Percentiles rank a stretch among this genome's conserved stretches.
These are phyloP conservation scores for Omphaloscelis lunosa DNA, from an alignment of 2,888 invertebrate species.

Conservation along the genomic window DNA sequence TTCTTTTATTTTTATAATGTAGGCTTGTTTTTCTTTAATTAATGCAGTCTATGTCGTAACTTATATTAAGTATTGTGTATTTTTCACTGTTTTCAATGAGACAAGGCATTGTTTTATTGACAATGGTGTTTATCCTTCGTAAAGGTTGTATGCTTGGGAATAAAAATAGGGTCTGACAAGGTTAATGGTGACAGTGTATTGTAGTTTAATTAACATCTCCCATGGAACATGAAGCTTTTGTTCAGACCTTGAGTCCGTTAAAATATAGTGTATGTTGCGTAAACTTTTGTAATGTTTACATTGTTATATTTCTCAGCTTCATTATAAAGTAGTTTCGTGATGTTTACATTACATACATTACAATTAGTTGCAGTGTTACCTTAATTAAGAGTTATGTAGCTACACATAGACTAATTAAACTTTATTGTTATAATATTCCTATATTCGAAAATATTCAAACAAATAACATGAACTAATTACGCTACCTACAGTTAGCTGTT, in stretches of 20 bases:
- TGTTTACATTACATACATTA: constrained; percentile 15
- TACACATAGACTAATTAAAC: constrained; percentile 44
- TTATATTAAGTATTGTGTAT: constrained; percentile 54
- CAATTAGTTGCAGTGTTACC: constrained; percentile 22
- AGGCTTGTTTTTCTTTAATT: constrained; percentile 45
- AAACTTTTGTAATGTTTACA: constrained; percentile 45
- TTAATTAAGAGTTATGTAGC: constrained; percentile 40
- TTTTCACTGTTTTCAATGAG: constrained; percentile 62
- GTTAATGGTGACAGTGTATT: constrained; percentile 79
- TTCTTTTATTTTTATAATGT: neutral
- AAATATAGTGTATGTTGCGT: constrained; percentile 52
- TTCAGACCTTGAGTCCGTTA: constrained; percentile 57
- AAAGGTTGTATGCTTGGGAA: constrained; percentile 75
- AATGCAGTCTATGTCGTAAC: constrained; percentile 40
- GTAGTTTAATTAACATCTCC: constrained; percentile 77
- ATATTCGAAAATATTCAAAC: constrained; percentile 39
- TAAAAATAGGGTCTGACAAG: constrained; percentile 76
- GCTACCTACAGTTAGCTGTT: constrained; percentile 23
- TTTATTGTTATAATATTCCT: constrained; percentile 29
- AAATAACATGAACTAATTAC: constrained; percentile 49
- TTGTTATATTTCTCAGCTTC: constrained; percentile 17
- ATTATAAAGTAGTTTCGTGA: neutral
- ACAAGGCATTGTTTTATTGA: constrained; percentile 70
- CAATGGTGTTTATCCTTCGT: constrained; percentile 74
- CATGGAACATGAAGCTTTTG: constrained; percentile 61